Evolutionary conservation across 2,888 invertebrate species (phyloP), one percentile per base, ranked within the genome.

Genomic region (Trypoxylon attenuatum): DNA sequence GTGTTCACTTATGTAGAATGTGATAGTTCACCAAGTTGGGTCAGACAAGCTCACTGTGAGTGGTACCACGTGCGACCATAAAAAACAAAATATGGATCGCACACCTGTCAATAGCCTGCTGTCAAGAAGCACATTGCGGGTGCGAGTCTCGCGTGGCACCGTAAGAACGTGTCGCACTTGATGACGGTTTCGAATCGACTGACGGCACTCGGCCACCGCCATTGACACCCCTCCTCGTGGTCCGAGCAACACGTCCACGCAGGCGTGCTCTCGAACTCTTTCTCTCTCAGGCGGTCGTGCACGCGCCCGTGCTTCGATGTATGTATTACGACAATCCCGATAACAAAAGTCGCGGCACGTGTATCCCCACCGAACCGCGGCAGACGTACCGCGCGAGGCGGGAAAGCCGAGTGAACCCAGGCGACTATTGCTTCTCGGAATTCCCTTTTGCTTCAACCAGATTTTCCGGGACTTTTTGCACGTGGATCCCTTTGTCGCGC

Each of bases 291-390:
- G 3, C 8, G 33, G 5, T 13, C 13, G 50, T 68, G 53, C 69
- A 62, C 69, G 57, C 69, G 69, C 56, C 53, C 52, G 23, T 46
- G 39, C 38, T 46, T 41, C 50, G 54, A 55, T n/a, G n/a, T 13
- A 33, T 33, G 33, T 50, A 42, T 73, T 50, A 71, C 74, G 64
- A 73, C 68, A 74, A 77, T 78, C 78, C 63, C 66, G 73, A 78
- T 77, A 72, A 78, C 64, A 73, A 77, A 78, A 77, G 71, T 54
- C 46, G 55, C 52, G 77, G 76, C 77, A 78, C 77, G 77, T 78
- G 77, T 53, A 63, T 67, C 78, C 77, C 76, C 78, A 64, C 76
- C 60, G 56, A 46, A 25, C 15, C 27, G n/a, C n/a, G n/a, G 43
- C 16, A 21, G 15, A n/a, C n/a, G n/a, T n/a, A n/a, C n/a, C n/a